These are phyloP conservation scores for Macropodus opercularis DNA, from an alignment of 2,797 vertebrate species.

Conservation along the genomic window DNA sequence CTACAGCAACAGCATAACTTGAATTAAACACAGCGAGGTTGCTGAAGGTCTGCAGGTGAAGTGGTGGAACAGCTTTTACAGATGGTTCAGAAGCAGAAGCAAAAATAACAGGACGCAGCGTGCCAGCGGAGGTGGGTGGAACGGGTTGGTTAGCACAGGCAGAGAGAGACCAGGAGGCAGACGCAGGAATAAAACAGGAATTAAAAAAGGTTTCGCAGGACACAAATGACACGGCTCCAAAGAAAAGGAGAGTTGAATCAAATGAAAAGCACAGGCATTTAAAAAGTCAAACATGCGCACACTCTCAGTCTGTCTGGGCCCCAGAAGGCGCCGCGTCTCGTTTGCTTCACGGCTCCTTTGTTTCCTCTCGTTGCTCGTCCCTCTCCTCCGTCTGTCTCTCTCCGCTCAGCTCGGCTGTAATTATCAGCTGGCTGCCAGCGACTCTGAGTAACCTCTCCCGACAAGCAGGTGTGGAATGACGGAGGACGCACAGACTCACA, in stretches of 20 bases:
- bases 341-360: constrained; percentile 42
- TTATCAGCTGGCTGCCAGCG: constrained; percentile 55
- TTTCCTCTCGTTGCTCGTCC: constrained; percentile 43
- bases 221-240: constrained; percentile 35
- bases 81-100: constrained; percentile 44
- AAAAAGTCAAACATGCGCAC: constrained; percentile 1
- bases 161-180: not conserved
- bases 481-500: constrained; percentile 15
- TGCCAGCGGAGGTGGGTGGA: constrained; percentile 63
- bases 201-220: constrained; percentile 11
- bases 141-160: constrained; percentile 36
- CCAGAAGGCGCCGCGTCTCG: constrained; percentile 24
- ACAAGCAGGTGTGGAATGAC: constrained; percentile 65
- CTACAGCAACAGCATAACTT: no score
- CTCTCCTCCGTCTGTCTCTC: constrained; percentile 50
- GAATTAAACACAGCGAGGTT: constrained; percentile 15
- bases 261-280: constrained; percentile 29
- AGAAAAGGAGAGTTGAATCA: constrained; percentile 23
- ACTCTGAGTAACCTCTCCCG: constrained; percentile 52
- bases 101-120: constrained; percentile 58
- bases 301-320: constrained; percentile 24
- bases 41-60: constrained; percentile 48
- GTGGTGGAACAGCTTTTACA: constrained; percentile 38
- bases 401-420: constrained; percentile 53
- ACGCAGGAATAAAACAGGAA: constrained; percentile 8